A percentile compares a stretch with the other conserved stretches of the same genome.
Conservation (phyloP, 1,140 invertebrate genomes). For the Ridgeia piscesae region DNA sequence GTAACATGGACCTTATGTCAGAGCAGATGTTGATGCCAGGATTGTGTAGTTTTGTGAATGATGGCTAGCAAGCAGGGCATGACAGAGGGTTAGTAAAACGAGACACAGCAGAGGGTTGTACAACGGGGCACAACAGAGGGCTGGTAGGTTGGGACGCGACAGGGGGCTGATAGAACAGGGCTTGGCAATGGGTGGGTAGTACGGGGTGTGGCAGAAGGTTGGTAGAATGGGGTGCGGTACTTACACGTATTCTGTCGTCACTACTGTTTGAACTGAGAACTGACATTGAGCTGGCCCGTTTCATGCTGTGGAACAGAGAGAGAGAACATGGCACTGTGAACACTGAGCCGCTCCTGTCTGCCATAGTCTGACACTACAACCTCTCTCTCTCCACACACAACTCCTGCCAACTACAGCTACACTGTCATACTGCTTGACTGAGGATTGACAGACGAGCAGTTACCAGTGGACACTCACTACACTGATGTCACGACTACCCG, state of each 20-base stretch:
- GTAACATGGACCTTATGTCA: neutral
- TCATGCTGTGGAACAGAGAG: constrained; percentile 59
- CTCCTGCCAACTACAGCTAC: neutral
- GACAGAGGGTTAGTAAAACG: no score
- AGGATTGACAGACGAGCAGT: neutral
- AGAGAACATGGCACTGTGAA: constrained; percentile 9
- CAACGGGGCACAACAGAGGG: no score
- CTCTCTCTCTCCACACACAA: neutral
- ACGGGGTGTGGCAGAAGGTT: constrained; percentile 22
- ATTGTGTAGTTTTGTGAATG: neutral
- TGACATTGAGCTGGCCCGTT: constrained; percentile 68
- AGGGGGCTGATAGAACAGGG: no score
- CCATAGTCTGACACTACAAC: neutral
- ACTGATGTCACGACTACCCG: neutral
- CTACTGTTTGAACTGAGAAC: constrained; percentile 62
- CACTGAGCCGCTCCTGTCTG: neutral
- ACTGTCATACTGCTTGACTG: neutral
- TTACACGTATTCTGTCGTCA: constrained; percentile 26
- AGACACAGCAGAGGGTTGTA: no score
- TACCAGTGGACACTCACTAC: neutral
- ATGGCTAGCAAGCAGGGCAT: neutral
- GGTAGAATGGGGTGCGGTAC: constrained; percentile 21
- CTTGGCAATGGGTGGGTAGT: neutral
- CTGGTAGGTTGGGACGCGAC: no score
- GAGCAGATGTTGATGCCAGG: neutral